phyloP scores from a whole-genome alignment of 2,797 vertebrate species.

The Tinamus major region DNA sequence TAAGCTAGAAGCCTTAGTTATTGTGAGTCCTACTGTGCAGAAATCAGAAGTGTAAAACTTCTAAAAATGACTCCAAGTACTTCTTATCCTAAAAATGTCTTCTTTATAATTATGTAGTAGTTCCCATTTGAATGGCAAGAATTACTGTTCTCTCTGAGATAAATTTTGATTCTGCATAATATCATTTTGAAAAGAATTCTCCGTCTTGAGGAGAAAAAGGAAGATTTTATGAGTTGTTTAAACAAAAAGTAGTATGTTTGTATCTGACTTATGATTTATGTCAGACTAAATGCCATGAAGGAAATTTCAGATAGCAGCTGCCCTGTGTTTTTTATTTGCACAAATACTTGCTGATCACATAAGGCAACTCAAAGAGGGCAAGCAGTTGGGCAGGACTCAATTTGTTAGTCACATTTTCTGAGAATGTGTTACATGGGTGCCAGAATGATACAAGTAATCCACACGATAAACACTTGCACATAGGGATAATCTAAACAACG shows the following conservation, averaged over 20 bases:
- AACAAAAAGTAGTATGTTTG: neutral
- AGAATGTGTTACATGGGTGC: neutral
- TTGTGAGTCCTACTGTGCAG: neutral
- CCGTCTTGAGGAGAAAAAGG: neutral
- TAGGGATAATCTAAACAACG: neutral
- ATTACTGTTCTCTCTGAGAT: neutral
- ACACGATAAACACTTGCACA: neutral
- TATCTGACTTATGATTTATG: neutral
- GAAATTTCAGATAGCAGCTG: neutral
- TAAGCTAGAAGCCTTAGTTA: neutral
- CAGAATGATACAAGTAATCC: neutral
- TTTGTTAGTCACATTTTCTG: neutral
- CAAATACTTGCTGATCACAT: neutral
- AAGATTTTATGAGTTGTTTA: neutral
- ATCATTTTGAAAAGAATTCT: neutral
- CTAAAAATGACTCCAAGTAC: neutral
- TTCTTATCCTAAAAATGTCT: neutral
- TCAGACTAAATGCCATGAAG: neutral
- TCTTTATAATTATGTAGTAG: neutral
- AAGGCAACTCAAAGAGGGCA: neutral
- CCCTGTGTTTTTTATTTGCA: neutral
- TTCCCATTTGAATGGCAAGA: neutral
- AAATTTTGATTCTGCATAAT: neutral
- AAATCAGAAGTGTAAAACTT: neutral
- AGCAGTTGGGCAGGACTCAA: neutral